These are phyloP conservation scores for Euwallacea similis DNA, from an alignment of 1,140 invertebrate species.

Conservation along the genomic window DNA sequence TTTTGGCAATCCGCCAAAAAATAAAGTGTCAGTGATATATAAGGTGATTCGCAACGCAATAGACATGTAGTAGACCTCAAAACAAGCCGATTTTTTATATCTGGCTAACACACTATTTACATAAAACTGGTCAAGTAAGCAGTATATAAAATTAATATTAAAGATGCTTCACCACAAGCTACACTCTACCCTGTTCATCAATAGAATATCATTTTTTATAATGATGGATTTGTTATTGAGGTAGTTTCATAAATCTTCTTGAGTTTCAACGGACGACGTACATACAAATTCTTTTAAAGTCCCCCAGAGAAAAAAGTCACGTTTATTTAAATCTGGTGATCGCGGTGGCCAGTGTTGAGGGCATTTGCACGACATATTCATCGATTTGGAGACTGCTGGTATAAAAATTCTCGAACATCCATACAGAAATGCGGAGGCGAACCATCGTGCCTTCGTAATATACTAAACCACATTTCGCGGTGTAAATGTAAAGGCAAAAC, in stretches of 20 bases:
- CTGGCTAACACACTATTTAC: too few relatives aligned
- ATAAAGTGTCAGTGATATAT: too few relatives aligned
- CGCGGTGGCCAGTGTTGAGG: not conserved
- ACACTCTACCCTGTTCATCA: too few relatives aligned
- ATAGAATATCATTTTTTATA: not conserved
- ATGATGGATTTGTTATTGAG: not conserved
- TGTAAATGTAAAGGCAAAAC: not conserved
- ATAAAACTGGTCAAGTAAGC: too few relatives aligned
- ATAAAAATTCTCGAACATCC: not conserved
- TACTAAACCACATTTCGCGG: not conserved
- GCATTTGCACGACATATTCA: not conserved
- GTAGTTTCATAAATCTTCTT: not conserved
- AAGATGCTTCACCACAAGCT: too few relatives aligned
- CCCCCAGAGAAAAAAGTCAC: not conserved
- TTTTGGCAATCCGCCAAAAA: too few relatives aligned
- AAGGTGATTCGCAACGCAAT: too few relatives aligned
- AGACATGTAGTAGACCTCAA: too few relatives aligned
- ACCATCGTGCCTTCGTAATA: not conserved
- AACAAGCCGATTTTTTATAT: too few relatives aligned
- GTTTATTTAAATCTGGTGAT: not conserved
- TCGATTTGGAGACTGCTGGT: not conserved
- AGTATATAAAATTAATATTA: too few relatives aligned
- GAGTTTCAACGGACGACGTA: not conserved
- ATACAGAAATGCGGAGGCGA: not conserved
- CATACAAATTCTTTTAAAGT: not conserved